phyloP scores from a whole-genome alignment of 1,140 invertebrate species.

The Drosophila suzukii region DNA sequence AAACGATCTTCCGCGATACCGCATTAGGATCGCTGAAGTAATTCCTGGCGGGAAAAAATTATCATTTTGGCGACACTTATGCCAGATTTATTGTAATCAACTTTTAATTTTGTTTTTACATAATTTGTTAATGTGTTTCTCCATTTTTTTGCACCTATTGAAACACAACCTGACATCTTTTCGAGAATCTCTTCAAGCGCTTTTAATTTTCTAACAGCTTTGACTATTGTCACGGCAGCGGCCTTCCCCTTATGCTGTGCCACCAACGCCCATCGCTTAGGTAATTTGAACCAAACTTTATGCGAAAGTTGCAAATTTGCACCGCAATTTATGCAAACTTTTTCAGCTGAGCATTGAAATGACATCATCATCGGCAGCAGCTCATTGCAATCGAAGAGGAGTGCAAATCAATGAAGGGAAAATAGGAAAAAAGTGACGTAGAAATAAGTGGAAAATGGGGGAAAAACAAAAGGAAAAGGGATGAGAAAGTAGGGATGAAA shows the following conservation, averaged over 20 bases:
- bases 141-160: no score
- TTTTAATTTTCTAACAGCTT: slow-evolving; percentile 77
- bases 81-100: no score
- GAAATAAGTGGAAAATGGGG: not conserved
- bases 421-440: not conserved
- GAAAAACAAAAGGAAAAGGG: not conserved
- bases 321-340: slow-evolving; percentile 78
- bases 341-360: slow-evolving; percentile 49
- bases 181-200: slow-evolving; percentile 63
- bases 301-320: slow-evolving; percentile 80
- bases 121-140: no score
- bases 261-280: slow-evolving; percentile 48
- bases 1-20: no score
- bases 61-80: no score
- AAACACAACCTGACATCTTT: slow-evolving; percentile 11
- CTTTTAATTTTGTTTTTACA: no score
- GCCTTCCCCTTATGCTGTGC: not conserved
- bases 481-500: not conserved
- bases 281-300: slow-evolving; percentile 80
- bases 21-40: no score
- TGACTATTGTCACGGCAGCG: slow-evolving; percentile 41
- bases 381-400: slow-evolving; percentile 6
- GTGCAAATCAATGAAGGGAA: slow-evolving; percentile 39
- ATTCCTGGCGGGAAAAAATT: no score
- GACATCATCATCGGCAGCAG: slow-evolving; percentile 43